These are phyloP conservation scores for Muscicapa adusta DNA, from an alignment of 2,113 vertebrate species.

Conservation along the genomic window DNA sequence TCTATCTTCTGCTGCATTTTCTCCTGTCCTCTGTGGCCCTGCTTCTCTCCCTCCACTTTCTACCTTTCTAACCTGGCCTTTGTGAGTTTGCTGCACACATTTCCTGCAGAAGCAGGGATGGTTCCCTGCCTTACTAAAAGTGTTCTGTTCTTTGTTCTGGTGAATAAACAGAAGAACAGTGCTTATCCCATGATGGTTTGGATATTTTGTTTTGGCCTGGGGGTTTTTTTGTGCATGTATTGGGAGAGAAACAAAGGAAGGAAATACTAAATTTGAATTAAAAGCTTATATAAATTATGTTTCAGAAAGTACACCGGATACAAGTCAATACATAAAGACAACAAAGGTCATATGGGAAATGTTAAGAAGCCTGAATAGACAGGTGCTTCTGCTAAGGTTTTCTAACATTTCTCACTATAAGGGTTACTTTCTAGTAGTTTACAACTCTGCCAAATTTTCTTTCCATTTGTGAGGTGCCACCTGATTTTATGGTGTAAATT, in stretches of 20 bases:
- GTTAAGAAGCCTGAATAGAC: not conserved
- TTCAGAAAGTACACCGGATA: conserved; percentile 38
- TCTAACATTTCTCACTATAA: not conserved
- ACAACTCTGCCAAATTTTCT: not conserved
- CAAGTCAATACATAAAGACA: conserved; percentile 1
- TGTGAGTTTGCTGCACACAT: not conserved
- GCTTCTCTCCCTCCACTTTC: not conserved
- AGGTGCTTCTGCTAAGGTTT: not conserved
- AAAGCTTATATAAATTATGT: conserved; percentile 12
- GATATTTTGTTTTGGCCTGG: not conserved
- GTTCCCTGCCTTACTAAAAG: not conserved
- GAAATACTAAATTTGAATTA: conserved; percentile 26
- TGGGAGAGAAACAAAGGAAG: conserved; percentile 20
- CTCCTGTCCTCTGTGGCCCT: not conserved
- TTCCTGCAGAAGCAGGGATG: not conserved
- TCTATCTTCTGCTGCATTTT: not conserved
- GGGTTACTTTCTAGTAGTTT: not conserved
- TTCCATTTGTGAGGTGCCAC: not conserved
- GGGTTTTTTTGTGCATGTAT: not conserved
- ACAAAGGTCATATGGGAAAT: not conserved
- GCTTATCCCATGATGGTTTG: not conserved
- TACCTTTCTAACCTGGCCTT: not conserved
- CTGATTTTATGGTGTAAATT: not conserved
- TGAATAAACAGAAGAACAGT: conserved; percentile 18
- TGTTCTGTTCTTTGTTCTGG: conserved; percentile 9